Base-by-base conservation (phyloP, 1,140 invertebrate species). In the Varroa destructor region DNA sequence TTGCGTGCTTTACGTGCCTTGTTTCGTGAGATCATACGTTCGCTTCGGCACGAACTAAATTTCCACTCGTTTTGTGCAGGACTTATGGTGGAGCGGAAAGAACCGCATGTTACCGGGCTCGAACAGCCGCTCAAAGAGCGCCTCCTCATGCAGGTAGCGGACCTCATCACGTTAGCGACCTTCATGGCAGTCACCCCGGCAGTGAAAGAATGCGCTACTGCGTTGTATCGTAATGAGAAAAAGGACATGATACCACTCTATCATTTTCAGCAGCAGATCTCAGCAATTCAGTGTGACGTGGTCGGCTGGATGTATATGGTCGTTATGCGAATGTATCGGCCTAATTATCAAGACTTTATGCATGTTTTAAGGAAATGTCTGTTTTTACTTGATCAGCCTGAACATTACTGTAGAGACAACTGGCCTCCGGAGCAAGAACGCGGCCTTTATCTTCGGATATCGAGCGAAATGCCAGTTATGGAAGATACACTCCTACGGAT, bases 381-480 rank as follows among this genome's bases (percentile, higher is more conserved):
- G 12, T 67, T 67, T 37, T 37, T 67, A 40, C 46, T 40, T 40
- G 61, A 67, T 40, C 61, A 67, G 36, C 46, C 46, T 37, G 61
- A 88, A 56, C 95, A 95, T 80, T 91, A 87, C 77, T 91, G 90
- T 77, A 84, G 89, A 73, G 94, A 97, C 79, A 92, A 89, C 78
- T 97, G 93, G 92, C 93, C 93, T 0, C 85, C 89, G 4, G 94
- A 97, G 78, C 85, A 85, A 40, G 91, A 95, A 75, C 82, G 90
- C 72, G 80, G 78, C 36, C 79, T 89, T 40, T 87, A 91, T 73
- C 83, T 94, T 75, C 82, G 91, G 67, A 79, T 94, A 54, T 88
- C 89, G 54, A 87, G 88, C 4, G 93, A 97, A 81, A 87, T 92
- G 12, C 92, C 91, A 1, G 81, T 95, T 36, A 81, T 81, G 57